Evolutionary conservation across 35 echinoderm and acorn worm species (phyloP).

Genomic region (Nesometra sesokonis): DNA sequence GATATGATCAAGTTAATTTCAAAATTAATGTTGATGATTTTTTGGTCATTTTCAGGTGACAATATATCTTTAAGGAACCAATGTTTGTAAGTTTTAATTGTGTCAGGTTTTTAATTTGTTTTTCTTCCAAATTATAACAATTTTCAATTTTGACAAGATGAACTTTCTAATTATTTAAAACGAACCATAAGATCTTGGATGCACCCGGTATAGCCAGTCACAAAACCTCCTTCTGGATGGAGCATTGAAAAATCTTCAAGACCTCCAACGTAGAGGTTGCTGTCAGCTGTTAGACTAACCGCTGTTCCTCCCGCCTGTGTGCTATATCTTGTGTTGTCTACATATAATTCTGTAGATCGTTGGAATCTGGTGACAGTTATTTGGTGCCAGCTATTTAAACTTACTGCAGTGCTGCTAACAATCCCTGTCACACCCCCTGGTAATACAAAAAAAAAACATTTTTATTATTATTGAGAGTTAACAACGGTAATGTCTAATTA

Average conservation of each 20-base stretch:
- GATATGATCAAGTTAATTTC: too few species aligned
- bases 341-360: slow-evolving; percentile 39
- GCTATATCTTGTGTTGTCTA: slow-evolving; percentile 25
- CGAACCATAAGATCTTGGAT: slow-evolving; percentile 67
- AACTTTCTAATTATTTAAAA: background rate
- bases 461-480: too few species aligned
- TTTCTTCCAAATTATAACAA: too few species aligned
- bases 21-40: too few species aligned
- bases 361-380: slow-evolving; percentile 29
- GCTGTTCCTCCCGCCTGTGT: slow-evolving; percentile 32
- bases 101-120: too few species aligned
- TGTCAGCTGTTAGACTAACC: slow-evolving; percentile 38
- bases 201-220: slow-evolving; percentile 60
- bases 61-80: too few species aligned
- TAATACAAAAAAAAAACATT: background rate
- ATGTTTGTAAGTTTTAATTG: too few species aligned
- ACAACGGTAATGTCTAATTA: too few species aligned
- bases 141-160: too few species aligned
- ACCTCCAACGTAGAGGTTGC: slow-evolving; percentile 48
- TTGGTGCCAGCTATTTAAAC: slow-evolving; percentile 57
- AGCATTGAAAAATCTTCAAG: slow-evolving; percentile 13
- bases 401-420: slow-evolving; percentile 36
- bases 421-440: slow-evolving; percentile 39
- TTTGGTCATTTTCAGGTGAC: too few species aligned
- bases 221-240: slow-evolving; percentile 39